phyloP scores from a whole-genome alignment of 2,113 vertebrate species.

The Podocnemis expansa region DNA sequence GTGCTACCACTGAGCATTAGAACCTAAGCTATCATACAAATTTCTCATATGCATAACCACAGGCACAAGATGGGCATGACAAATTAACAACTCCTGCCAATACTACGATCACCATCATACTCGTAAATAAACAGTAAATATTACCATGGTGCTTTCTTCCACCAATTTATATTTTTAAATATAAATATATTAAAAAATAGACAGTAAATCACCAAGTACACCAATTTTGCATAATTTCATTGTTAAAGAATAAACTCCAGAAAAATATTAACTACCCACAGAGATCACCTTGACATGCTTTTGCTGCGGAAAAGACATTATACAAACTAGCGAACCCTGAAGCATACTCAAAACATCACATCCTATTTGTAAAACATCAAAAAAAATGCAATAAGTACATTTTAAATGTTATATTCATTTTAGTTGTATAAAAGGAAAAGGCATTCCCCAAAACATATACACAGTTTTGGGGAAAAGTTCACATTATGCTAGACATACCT shows the following conservation, averaged over 20 bases:
- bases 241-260: constrained; percentile 67
- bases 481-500: not conserved
- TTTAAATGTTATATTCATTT: constrained; percentile 51
- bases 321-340: constrained; percentile 74
- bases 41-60: constrained; percentile 16
- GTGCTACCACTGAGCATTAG: not conserved
- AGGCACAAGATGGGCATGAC: constrained; percentile 27
- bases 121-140: not conserved
- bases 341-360: constrained; percentile 77
- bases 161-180: not conserved
- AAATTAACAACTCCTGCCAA: not conserved
- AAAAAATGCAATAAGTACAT: constrained; percentile 62
- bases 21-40: not conserved
- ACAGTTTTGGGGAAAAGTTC: constrained; percentile 11
- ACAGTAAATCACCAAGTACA: constrained; percentile 50
- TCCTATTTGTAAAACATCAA: constrained; percentile 72
- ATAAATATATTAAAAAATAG: not conserved
- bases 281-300: constrained; percentile 77
- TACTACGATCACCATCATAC: not conserved
- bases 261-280: constrained; percentile 75
- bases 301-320: constrained; percentile 74
- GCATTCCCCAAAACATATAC: constrained; percentile 3
- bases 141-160: not conserved
- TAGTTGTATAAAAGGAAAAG: constrained; percentile 13
- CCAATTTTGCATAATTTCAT: constrained; percentile 69